phyloP scores from a whole-genome alignment of 2,888 invertebrate genomes.

The Melanostoma scalare region DNA sequence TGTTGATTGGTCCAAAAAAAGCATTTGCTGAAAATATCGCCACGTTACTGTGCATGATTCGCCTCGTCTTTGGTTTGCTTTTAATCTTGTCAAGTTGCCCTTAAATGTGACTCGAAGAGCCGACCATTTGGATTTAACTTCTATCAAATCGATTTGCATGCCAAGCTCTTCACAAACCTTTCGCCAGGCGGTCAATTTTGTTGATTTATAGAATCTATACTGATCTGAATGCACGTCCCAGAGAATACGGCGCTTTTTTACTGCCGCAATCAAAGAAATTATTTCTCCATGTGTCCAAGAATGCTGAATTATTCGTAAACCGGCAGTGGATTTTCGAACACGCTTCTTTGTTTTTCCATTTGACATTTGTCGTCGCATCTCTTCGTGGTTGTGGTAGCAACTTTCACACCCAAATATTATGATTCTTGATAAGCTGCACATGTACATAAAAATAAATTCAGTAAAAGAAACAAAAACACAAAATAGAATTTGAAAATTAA shows the following conservation, averaged over 20 bases:
- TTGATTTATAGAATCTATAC: background rate
- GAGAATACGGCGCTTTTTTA: slow-evolving; percentile 8
- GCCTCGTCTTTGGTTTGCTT: background rate
- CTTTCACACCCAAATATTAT: too few species aligned
- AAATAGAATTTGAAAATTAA: too few species aligned
- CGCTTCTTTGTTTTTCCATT: too few species aligned
- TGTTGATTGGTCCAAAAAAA: background rate
- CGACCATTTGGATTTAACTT: slow-evolving; percentile 15
- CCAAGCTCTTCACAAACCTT: background rate
- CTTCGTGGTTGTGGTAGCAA: too few species aligned
- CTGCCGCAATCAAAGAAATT: background rate
- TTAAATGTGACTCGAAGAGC: slow-evolving; percentile 12
- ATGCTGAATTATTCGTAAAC: background rate
- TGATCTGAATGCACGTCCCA: slow-evolving; percentile 14
- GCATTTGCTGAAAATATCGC: slow-evolving; percentile 28
- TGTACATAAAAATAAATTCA: too few species aligned
- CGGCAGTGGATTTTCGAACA: slow-evolving; percentile 2
- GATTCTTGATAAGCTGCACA: too few species aligned
- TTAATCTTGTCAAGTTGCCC: slow-evolving; percentile 9
- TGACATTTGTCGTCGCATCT: too few species aligned
- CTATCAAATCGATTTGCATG: background rate
- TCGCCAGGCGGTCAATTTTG: slow-evolving; percentile 2
- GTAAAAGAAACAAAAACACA: too few species aligned
- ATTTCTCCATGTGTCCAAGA: slow-evolving; percentile 9
- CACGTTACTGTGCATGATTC: background rate